Percentiles rank a stretch among this genome's conserved stretches.
Conservation (phyloP, 2,888 invertebrate species). For the Eristalis arbustorum region DNA sequence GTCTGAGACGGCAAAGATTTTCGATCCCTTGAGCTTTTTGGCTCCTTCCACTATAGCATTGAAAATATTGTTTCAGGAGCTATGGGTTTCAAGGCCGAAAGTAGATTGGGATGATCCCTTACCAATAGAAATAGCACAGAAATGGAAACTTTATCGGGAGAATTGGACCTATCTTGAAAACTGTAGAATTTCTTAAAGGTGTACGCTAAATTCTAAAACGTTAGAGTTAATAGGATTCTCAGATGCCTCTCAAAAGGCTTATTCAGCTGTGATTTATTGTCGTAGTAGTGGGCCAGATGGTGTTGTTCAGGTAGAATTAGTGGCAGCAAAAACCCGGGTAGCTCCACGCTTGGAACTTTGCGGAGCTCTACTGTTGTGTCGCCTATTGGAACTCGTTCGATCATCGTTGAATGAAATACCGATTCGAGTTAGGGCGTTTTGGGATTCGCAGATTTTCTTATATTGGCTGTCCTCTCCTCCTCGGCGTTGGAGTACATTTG, state of each 20-base stretch:
- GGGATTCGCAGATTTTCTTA: conserved; percentile 3
- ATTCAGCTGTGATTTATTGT: conserved; percentile 1
- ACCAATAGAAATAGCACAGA: conserved; percentile 14
- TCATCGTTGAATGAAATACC: conserved; percentile 5
- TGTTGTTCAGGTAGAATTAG: too few species aligned
- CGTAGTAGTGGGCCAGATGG: neutral
- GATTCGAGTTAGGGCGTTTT: conserved; percentile 5
- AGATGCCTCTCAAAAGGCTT: conserved; percentile 13
- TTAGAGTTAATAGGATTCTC: conserved; percentile 20
- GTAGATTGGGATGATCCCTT: conserved; percentile 24
- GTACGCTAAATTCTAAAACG: conserved; percentile 14
- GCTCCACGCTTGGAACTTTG: conserved; percentile 10
- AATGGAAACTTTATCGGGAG: conserved; percentile 25
- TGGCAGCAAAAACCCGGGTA: neutral
- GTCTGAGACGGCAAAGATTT: neutral
- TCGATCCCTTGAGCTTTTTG: conserved; percentile 21
- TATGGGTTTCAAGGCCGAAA: conserved; percentile 21
- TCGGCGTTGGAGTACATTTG: conserved; percentile 5
- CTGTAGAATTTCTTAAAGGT: neutral
- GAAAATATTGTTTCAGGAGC: conserved; percentile 35
- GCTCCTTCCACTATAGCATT: conserved; percentile 30
- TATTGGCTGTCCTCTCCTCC: conserved; percentile 6
- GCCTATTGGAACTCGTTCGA: neutral
- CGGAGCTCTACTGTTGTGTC: conserved; percentile 5
- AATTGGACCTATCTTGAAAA: conserved; percentile 37